phyloP scores from a whole-genome alignment of 2,888 invertebrate genomes.

The Dynastes hyllus region DNA sequence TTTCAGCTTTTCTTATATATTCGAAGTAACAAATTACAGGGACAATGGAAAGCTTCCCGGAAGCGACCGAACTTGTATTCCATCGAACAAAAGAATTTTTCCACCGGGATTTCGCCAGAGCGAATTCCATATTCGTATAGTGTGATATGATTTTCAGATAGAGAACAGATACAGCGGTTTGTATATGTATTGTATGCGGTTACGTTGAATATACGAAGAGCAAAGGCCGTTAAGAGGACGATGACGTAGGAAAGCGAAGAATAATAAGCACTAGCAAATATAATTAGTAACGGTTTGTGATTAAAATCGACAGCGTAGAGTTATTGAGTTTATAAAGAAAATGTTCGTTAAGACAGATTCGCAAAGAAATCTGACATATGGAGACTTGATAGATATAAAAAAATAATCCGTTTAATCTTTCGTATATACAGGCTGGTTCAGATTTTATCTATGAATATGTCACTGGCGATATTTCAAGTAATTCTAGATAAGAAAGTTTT shows the following conservation, averaged over 20 bases:
- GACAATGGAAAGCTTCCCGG: constrained; percentile 40
- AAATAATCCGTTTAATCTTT: too few relatives aligned
- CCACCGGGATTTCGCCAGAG: constrained; percentile 29
- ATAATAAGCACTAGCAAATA: too few relatives aligned
- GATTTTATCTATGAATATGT: too few relatives aligned
- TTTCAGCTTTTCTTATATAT: constrained; percentile 23
- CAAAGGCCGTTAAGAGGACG: background rate
- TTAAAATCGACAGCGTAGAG: background rate
- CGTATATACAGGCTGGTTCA: too few relatives aligned
- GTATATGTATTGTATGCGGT: background rate
- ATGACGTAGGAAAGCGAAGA: background rate
- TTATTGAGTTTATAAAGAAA: too few relatives aligned
- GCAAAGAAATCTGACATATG: too few relatives aligned
- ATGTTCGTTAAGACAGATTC: too few relatives aligned
- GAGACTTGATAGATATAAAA: too few relatives aligned
- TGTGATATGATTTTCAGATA: constrained; percentile 41
- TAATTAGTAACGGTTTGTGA: constrained; percentile 32
- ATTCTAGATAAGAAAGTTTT: too few relatives aligned
- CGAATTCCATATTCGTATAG: constrained; percentile 27
- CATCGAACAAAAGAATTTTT: constrained; percentile 44
- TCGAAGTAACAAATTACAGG: constrained; percentile 17
- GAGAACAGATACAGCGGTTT: background rate
- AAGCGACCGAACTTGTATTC: constrained; percentile 22
- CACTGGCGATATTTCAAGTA: too few relatives aligned
- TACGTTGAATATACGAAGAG: background rate